Base-by-base conservation (phyloP, 2,113 vertebrate species). In the Psophia crepitans region DNA sequence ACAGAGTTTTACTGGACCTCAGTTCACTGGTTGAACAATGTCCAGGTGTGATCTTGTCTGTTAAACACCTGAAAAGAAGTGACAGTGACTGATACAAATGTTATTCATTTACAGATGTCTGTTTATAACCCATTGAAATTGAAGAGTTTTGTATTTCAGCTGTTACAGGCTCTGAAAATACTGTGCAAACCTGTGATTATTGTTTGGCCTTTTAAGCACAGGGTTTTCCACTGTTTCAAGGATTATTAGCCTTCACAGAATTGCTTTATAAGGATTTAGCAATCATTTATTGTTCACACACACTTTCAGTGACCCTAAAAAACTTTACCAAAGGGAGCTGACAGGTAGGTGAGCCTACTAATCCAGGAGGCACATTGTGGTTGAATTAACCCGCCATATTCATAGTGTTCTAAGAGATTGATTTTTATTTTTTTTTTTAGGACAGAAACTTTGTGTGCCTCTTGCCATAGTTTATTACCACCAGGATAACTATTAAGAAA, bases 341-440 rank as follows among this genome's bases (percentile, higher is more conserved):
- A 19, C 15, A 28, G 35, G 35, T 66, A 21, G 8, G 4, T 75
- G 61, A 76, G 39, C 21, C 6, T 33, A 8, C 14, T 53, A 54
- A 6, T 48, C 33, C 17, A 60, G 51, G 27, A 79, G 44, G 27
- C 16, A 30, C 6, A 8, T 10, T 0, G 0, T 65, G 19, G 41
- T 49, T 78, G 53, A 87, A 79, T 69, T 76, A 79, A 79, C 17
- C 23, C 33, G 74, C 26, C 0, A 1, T 57, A 46, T 69, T 70
- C 3, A 11, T 23, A 11, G 26, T 82, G 23, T n/a, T 76, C 73
- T 44, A 64, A 41, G 68, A 61, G 20, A 37, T 28, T 27, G 51
- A 16, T 27, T 43, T 76, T 43, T 76, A 1, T 5, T 51, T 39
- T 19, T 49, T 43, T 78, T 63, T 60, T 64, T 53, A 27, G 41